Evolutionary conservation across 2,797 vertebrate genomes (phyloP).

Genomic region (Glyptemys insculpta): DNA sequence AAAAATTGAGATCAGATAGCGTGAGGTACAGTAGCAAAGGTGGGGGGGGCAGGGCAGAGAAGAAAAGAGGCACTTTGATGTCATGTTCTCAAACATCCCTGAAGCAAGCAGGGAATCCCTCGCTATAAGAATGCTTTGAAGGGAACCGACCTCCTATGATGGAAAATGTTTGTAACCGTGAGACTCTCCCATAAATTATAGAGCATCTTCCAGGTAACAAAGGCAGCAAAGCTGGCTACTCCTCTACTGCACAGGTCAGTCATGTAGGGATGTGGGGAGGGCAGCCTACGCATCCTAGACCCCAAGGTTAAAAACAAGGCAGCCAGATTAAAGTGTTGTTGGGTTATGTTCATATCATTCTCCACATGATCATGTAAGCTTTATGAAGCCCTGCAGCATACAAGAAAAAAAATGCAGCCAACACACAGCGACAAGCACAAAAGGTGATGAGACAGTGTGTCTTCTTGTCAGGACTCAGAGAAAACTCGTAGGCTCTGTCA

Average conservation of each 20-base stretch:
- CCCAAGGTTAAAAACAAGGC: background rate
- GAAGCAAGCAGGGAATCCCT: background rate
- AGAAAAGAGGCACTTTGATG: background rate
- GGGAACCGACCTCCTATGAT: accelerated
- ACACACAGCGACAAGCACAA: accelerated
- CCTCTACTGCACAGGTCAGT: background rate
- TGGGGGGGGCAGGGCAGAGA: background rate
- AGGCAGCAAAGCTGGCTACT: background rate
- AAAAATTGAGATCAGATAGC: background rate
- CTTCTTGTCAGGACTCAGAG: accelerated
- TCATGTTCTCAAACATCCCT: conserved; percentile 14
- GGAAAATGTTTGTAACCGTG: accelerated
- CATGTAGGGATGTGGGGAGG: background rate
- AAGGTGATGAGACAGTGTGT: accelerated
- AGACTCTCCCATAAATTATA: background rate
- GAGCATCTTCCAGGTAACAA: background rate
- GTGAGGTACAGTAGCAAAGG: accelerated
- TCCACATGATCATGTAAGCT: accelerated
- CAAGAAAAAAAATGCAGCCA: background rate
- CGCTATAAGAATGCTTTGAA: conserved; percentile 10
- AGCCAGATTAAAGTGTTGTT: background rate
- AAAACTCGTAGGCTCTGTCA: background rate
- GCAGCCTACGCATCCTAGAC: background rate
- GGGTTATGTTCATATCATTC: accelerated
- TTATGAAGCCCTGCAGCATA: accelerated